These are phyloP conservation scores for Chloromyia formosa DNA, from an alignment of 2,888 invertebrate species.

Conservation along the genomic window DNA sequence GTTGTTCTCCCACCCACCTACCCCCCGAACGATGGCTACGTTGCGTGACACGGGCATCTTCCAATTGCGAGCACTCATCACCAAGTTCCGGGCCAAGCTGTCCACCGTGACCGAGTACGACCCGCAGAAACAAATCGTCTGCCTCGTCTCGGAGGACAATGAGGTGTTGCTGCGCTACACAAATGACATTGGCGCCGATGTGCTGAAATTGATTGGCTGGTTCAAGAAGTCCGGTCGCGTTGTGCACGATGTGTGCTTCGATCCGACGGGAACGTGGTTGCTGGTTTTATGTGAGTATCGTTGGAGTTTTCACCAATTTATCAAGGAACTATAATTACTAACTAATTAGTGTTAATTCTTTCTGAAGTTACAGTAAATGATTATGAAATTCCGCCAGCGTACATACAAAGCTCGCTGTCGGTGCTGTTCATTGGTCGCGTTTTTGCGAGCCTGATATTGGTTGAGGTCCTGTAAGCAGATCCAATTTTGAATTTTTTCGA, in stretches of 20 bases:
- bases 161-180: slow-evolving; percentile 62
- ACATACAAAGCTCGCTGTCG: too few species aligned
- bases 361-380: too few species aligned
- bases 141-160: slow-evolving; percentile 62
- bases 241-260: slow-evolving; percentile 81
- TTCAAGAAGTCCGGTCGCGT: slow-evolving; percentile 60
- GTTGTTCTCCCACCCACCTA: neutral
- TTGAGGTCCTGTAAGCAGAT: too few species aligned
- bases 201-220: slow-evolving; percentile 62
- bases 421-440: too few species aligned
- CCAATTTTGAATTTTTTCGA: too few species aligned
- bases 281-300: slow-evolving; percentile 63
- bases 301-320: neutral
- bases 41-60: slow-evolving; percentile 58
- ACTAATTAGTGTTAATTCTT: too few species aligned
- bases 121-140: slow-evolving; percentile 60
- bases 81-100: slow-evolving; percentile 62
- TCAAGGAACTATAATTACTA: neutral
- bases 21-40: slow-evolving; percentile 47
- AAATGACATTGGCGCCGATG: slow-evolving; percentile 58
- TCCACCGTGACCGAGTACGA: slow-evolving; percentile 61
- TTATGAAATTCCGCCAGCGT: too few species aligned
- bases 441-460: too few species aligned
- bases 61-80: slow-evolving; percentile 60
- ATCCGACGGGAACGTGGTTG: slow-evolving; percentile 74